Percentiles rank a stretch among this genome's conserved stretches.
Conservation (phyloP, 2,888 invertebrate species). For the Labia minor region DNA sequence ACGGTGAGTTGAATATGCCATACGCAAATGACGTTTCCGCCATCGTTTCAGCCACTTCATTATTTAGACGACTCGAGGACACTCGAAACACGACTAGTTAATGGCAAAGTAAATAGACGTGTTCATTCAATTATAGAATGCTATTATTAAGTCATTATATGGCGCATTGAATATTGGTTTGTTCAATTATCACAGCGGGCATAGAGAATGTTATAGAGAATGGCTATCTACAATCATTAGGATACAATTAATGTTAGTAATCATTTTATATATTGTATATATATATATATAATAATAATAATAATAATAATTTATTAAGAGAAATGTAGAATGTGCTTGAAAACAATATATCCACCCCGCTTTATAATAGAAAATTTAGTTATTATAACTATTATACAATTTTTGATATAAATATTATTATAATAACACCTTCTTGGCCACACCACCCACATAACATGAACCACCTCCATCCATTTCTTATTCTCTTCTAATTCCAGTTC, state of each 20-base stretch:
- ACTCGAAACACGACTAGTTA: constrained; percentile 13
- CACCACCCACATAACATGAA: too few species aligned
- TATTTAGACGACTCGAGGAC: constrained; percentile 2
- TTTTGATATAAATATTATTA: too few species aligned
- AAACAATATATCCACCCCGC: too few species aligned
- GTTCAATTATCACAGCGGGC: neutral
- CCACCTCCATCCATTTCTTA: too few species aligned
- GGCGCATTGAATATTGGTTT: constrained; percentile 5
- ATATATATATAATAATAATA: too few species aligned
- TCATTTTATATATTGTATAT: too few species aligned
- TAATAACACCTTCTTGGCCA: too few species aligned
- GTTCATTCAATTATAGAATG: constrained; percentile 7
- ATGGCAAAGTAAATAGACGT: constrained; percentile 13
- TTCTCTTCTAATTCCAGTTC: too few species aligned
- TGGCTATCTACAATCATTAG: neutral
- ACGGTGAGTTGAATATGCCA: neutral
- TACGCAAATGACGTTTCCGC: neutral
- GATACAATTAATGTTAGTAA: neutral
- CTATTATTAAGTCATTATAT: constrained; percentile 13
- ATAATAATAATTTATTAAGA: too few species aligned
- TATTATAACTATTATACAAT: too few species aligned
- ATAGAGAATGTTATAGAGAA: neutral
- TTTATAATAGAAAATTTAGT: too few species aligned
- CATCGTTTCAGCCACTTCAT: constrained; percentile 2
- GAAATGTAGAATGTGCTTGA: too few species aligned